These are phyloP conservation scores for Palythoa grandiflora DNA, from an alignment of 92 coral and sea anemone species.

Conservation along the genomic window DNA sequence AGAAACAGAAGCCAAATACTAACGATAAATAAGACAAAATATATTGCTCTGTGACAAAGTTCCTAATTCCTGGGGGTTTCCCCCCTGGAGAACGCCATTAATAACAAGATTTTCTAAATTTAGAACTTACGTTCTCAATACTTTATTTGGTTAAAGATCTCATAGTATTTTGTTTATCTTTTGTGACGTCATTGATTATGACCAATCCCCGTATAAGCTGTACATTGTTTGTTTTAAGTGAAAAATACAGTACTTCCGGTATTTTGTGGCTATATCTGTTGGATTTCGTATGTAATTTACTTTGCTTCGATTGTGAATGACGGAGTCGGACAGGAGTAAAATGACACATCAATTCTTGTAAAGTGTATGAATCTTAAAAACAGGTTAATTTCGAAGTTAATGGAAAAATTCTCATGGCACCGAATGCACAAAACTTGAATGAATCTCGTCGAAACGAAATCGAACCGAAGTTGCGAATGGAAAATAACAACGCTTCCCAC, in stretches of 20 bases:
- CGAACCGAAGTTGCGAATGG: neutral
- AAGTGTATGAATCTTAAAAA: neutral
- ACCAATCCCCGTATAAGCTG: constrained; percentile 16
- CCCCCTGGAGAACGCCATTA: neutral
- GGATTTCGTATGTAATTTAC: no score
- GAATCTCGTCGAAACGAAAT: neutral
- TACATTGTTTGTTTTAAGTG: neutral
- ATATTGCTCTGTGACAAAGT: neutral
- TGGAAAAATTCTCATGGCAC: constrained; percentile 44
- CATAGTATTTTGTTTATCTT: no score
- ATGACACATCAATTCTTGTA: neutral
- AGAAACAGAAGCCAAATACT: constrained; percentile 22
- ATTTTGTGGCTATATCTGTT: neutral
- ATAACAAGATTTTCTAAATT: neutral
- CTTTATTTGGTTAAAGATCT: constrained; percentile 30
- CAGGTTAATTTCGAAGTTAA: neutral
- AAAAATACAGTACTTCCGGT: constrained; percentile 10
- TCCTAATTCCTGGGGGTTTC: constrained; percentile 23
- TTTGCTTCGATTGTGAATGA: constrained; percentile 10
- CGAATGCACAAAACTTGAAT: constrained; percentile 15
- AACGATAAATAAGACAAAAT: neutral
- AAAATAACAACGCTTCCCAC: constrained; percentile 25
- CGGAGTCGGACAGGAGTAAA: neutral
- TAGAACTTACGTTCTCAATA: constrained; percentile 3
- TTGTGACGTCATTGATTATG: constrained; percentile 13